Base-by-base conservation (phyloP, 2,113 vertebrate species). In the Actenoides hombroni region DNA sequence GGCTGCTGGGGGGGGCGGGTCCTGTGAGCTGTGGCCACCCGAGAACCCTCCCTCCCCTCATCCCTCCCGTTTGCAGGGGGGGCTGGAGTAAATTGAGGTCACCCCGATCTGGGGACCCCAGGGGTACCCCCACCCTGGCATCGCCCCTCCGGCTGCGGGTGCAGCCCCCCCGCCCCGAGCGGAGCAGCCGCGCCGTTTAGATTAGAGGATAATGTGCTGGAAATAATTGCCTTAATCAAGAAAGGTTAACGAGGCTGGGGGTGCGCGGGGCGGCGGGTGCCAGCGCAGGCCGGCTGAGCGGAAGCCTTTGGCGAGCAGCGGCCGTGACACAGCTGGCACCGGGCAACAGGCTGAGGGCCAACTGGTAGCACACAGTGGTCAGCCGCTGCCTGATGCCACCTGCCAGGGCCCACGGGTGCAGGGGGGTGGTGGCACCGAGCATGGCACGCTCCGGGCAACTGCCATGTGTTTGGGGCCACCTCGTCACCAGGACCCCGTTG, bases 201-300 rank as follows among this genome's bases (percentile, higher is more conserved):
- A 97, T 97, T 96, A 97, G 97, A 95, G 88, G 90, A 95, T 98
- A 98, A 98, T 96, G 98, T 97, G 97, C 97, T 89, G 92, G 95
- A 97, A 98, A 98, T 98, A 98, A 98, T 98, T 98, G 97, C 97
- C 89, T 96, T 97, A 98, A 98, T 98, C 97, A 97, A 92, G 94
- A 95, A 96, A 98, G 98, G 98, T 98, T 98, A 98, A 98, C 96
- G 97, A 98, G 95, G 94, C 92, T 82, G 90, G 61, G 69, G 92
- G 96, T 60, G 96, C 96, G 95, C 94, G 91, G 88, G 17, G 96
- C 75, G 60, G 73, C 8, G 83, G 91, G 97, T 95, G 96, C 97
- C 97, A 97, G 95, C 94, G 88, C 97, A 97, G 97, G 96, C 94
- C 63, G 70, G 53, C 93, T 63, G 84, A 94, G 97, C 56, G 21